A percentile compares a stretch with the other conserved stretches of the same genome.
Conservation (phyloP, 2,113 vertebrate species). For the Triplophysa tibetana region DNA sequence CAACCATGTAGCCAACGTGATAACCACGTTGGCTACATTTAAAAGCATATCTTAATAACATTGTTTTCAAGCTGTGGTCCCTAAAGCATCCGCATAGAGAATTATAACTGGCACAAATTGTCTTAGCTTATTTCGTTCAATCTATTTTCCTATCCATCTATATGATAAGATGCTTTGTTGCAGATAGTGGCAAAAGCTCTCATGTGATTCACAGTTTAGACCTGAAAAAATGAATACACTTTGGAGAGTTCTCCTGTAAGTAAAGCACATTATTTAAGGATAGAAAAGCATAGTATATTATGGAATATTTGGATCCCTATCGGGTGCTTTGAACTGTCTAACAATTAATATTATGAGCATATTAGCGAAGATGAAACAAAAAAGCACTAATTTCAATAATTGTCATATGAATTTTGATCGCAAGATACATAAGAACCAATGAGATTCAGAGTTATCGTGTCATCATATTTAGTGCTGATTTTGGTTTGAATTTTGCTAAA, state of each 20-base stretch:
- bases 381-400: too few species aligned
- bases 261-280: neutral
- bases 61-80: constrained; percentile 10
- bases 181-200: neutral
- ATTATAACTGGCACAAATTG: constrained; percentile 14
- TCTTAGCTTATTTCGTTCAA: constrained; percentile 13
- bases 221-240: neutral
- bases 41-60: constrained; percentile 29
- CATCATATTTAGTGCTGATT: too few species aligned
- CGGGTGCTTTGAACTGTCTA: neutral
- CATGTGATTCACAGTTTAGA: neutral
- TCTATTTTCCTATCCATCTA: constrained; percentile 25
- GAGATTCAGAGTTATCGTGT: too few species aligned
- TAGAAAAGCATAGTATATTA: neutral
- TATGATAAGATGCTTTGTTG: neutral
- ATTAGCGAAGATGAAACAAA: too few species aligned
- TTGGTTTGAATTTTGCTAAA: too few species aligned
- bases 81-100: constrained; percentile 16
- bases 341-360: too few species aligned
- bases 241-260: neutral
- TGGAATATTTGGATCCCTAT: neutral
- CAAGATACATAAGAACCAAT: too few species aligned
- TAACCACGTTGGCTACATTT: constrained; percentile 13
- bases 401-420: too few species aligned
- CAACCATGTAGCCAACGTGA: too few species aligned